A percentile compares a stretch with the other conserved stretches of the same genome.
These are phyloP conservation scores for Calypte anna DNA, from an alignment of 2,113 vertebrate genomes.

Conservation along the genomic window DNA sequence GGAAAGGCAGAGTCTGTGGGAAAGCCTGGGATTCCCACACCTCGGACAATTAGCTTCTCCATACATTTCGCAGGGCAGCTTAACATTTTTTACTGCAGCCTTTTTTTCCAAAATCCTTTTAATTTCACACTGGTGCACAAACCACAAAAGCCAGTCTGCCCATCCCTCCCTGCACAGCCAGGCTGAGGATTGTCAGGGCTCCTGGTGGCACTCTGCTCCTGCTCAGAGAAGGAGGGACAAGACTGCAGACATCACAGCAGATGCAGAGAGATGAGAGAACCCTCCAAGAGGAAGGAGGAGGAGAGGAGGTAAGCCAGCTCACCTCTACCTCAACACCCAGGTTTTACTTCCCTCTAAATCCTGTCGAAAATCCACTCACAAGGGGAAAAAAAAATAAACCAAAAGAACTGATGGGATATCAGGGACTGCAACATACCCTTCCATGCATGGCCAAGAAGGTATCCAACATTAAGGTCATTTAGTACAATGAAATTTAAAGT, in stretches of 20 bases:
- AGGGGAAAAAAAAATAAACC: not conserved
- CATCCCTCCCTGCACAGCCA: not conserved
- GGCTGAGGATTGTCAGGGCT: not conserved
- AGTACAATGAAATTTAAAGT: not conserved
- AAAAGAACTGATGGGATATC: not conserved
- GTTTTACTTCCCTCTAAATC: not conserved
- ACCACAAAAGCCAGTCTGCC: not conserved
- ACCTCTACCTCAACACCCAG: not conserved
- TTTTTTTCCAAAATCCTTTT: not conserved
- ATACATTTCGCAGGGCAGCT: not conserved
- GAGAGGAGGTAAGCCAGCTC: not conserved
- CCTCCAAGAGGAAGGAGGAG: not conserved
- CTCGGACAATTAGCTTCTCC: not conserved
- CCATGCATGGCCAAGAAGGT: not conserved
- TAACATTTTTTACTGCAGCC: not conserved
- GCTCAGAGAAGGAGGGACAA: not conserved
- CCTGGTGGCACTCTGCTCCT: not conserved
- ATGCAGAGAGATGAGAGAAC: not conserved
- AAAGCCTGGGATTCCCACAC: slow-evolving; percentile 18
- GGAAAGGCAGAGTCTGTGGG: not conserved
- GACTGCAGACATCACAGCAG: not conserved
- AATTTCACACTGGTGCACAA: not conserved
- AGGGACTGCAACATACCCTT: not conserved
- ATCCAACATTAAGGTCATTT: not conserved
- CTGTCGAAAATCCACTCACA: not conserved